Percentiles rank a stretch among this genome's conserved stretches.
These are phyloP conservation scores for Hyles vespertilio DNA, from an alignment of 1,140 invertebrate species.

Conservation along the genomic window DNA sequence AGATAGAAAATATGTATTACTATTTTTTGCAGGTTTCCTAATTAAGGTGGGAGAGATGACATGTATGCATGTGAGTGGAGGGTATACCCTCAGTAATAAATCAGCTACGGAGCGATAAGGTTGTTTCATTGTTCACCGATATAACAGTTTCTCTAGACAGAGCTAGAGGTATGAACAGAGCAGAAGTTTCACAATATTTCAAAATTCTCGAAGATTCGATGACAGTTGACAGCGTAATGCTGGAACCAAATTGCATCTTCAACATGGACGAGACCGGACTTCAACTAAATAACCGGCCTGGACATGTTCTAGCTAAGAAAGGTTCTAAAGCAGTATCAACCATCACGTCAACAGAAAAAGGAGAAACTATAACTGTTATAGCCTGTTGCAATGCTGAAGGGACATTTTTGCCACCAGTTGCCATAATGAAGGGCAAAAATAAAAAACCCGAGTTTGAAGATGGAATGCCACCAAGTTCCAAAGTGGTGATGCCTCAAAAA, in stretches of 20 bases:
- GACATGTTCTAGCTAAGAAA: constrained; percentile 61
- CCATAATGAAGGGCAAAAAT: constrained; percentile 41
- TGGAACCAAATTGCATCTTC: constrained; percentile 39
- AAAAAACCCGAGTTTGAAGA: constrained; percentile 48
- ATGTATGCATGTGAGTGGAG: too few species aligned
- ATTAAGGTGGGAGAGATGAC: too few species aligned
- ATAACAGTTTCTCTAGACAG: too few species aligned
- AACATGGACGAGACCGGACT: constrained; percentile 57
- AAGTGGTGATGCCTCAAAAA: constrained; percentile 45
- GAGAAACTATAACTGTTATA: constrained; percentile 48
- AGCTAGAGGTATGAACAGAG: too few species aligned
- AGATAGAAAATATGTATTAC: not conserved
- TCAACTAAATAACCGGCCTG: too few species aligned
- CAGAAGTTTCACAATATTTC: too few species aligned
- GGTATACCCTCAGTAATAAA: too few species aligned
- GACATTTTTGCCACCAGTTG: constrained; percentile 35
- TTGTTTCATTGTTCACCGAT: too few species aligned
- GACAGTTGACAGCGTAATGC: too few species aligned
- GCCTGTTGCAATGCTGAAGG: constrained; percentile 49
- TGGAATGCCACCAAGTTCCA: constrained; percentile 38
- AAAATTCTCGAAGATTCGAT: too few species aligned
- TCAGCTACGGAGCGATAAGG: too few species aligned
- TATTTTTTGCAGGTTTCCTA: too few species aligned
- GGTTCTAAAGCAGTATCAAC: constrained; percentile 43
- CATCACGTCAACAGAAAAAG: constrained; percentile 49